Evolutionary conservation across 1,140 invertebrate species (phyloP).

Genomic region (Acromyrmex echinatior): DNA sequence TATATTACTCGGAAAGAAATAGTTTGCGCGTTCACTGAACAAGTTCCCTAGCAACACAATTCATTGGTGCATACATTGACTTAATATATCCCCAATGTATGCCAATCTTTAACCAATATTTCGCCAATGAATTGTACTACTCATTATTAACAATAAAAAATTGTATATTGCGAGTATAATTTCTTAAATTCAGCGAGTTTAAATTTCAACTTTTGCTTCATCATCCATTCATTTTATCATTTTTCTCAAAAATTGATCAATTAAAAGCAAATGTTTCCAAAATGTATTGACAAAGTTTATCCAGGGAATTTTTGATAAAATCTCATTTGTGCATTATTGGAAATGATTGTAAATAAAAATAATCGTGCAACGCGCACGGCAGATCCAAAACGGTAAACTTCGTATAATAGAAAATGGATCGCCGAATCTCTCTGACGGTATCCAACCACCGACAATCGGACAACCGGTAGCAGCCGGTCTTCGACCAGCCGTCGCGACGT

Average conservation of each 20-base stretch:
- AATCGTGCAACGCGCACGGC: neutral
- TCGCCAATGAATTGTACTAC: no score
- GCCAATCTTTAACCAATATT: no score
- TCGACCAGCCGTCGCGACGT: constrained; percentile 46
- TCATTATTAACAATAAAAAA: neutral
- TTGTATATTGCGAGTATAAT: constrained; percentile 20
- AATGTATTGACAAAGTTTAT: neutral
- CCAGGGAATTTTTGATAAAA: neutral
- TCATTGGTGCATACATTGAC: no score
- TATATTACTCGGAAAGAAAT: neutral
- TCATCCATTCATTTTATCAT: neutral
- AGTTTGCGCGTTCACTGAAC: neutral
- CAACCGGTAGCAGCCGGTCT: constrained; percentile 39
- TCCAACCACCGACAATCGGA: constrained; percentile 29
- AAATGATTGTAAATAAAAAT: constrained; percentile 23
- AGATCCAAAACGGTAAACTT: constrained; percentile 3
- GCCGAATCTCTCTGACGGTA: neutral
- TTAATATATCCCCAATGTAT: no score
- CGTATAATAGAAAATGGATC: constrained; percentile 22
- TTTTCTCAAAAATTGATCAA: neutral
- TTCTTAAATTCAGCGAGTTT: neutral
- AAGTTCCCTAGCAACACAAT: neutral
- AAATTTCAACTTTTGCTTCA: neutral
- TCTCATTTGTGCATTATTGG: no score
- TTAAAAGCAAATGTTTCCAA: neutral